These are phyloP conservation scores for Notiomystis cincta DNA, from an alignment of 2,113 vertebrate genomes.

Conservation along the genomic window DNA sequence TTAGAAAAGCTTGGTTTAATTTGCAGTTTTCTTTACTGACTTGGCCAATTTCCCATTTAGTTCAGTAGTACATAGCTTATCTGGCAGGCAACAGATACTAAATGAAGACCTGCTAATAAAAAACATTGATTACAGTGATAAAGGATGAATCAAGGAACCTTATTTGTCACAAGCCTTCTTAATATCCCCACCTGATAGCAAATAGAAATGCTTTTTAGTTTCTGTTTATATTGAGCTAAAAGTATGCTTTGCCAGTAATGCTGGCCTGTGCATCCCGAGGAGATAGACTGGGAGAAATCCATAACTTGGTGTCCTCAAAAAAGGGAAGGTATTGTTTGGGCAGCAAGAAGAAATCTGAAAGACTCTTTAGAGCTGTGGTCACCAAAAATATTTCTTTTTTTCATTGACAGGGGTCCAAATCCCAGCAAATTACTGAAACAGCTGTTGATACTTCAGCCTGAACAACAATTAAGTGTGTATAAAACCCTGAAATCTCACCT, in stretches of 20 bases:
- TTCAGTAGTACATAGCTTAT: background rate
- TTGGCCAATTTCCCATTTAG: background rate
- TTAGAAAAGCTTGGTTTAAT: background rate
- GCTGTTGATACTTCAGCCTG: constrained; percentile 88
- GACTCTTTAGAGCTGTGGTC: background rate
- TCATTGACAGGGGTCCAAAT: constrained; percentile 86
- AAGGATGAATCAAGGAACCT: background rate
- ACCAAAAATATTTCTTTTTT: background rate
- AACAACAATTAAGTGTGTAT: constrained; percentile 90
- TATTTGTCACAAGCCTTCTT: background rate
- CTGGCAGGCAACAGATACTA: background rate
- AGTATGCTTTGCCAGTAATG: background rate
- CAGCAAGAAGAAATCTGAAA: background rate
- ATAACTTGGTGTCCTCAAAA: background rate
- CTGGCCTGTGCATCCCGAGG: background rate
- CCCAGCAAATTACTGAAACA: constrained; percentile 94
- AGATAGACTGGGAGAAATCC: background rate
- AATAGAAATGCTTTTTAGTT: background rate
- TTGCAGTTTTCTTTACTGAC: background rate
- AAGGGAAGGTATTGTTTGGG: background rate
- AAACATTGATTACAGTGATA: background rate
- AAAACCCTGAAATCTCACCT: constrained; percentile 85
- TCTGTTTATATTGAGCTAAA: background rate
- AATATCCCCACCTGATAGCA: background rate
- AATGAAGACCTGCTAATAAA: background rate